These are phyloP conservation scores for Hoplias malabaricus DNA, from an alignment of 2,113 vertebrate species.

Conservation along the genomic window DNA sequence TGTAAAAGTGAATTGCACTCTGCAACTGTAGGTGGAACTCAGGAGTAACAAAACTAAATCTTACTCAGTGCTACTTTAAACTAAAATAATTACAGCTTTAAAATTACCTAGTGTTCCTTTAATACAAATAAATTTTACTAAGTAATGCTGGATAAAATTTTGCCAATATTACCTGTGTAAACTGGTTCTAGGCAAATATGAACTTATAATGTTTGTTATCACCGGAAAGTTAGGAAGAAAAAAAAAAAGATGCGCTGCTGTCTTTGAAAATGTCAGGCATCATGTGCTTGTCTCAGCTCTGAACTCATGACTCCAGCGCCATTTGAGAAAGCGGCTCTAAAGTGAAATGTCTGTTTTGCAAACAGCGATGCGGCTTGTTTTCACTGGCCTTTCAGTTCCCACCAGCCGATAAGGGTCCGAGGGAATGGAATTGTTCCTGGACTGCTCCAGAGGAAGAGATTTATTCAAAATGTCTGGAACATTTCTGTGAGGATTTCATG, in stretches of 20 bases:
- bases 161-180: not conserved
- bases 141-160: too few species aligned
- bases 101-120: too few species aligned
- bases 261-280: not conserved
- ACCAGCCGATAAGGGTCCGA: not conserved
- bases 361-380: not conserved
- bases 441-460: not conserved
- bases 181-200: not conserved
- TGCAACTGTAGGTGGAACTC: too few species aligned
- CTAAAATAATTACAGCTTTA: too few species aligned
- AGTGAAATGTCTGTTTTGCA: slow-evolving; percentile 6
- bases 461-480: too few species aligned
- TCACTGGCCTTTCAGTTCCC: not conserved
- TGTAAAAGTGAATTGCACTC: too few species aligned
- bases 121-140: too few species aligned
- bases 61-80: too few species aligned
- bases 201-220: not conserved
- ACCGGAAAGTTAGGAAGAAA: not conserved
- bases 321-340: not conserved
- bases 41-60: too few species aligned
- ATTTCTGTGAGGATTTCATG: too few species aligned
- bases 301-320: not conserved
- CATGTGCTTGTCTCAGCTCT: not conserved
- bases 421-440: not conserved
- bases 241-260: not conserved